Base-by-base conservation (phyloP, 1,140 invertebrate species). In the Popillia japonica region DNA sequence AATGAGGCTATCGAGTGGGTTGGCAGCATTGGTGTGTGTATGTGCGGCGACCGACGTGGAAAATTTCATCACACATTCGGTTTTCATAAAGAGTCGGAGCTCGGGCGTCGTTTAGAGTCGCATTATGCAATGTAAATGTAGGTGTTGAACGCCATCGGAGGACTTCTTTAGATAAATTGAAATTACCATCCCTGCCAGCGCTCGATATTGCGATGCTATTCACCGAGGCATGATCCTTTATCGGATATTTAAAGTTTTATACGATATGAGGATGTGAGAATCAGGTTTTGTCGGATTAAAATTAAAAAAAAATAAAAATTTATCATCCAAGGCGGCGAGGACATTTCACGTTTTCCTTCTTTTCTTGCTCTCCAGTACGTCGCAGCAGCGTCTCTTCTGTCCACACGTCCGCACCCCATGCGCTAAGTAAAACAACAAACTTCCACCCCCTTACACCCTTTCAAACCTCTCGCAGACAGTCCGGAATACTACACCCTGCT, bases 41-140 rank as follows among this genome's bases (percentile, higher is more conserved):
- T 2, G 48, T n/a, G 17, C 6, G 14, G 48, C 48, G 11, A 17
- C 11, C 48, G 48, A 55, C 48, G n/a, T 55, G 48, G 14, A 55
- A 55, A 55, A 55, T 55, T 55, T 55, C 17, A 55, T 55, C 48
- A 55, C 48, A 17, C 48, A 55, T 55, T 55, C 48, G 48, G 11
- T 55, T 55, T 55, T 17, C n/a, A 55, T 55, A 55, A 55, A 55
- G 48, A 17, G 42, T 6, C 14, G 48, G 48, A 14, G 48, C 2
- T n/a, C 27, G 27, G 48, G 7, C 48, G 48, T 55, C 48, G 48
- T 17, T n/a, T 11, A 55, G 14, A 14, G 48, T 6, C 14, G 11
- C 48, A 17, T 55, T 17, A 17, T 17, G 14, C 48, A n/a, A 55
- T 17, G 48, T 55, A 17, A 55, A 55, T 55, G 48, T 14, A 55